Evolutionary conservation across 2,888 invertebrate genomes (phyloP), one percentile per base, ranked within the genome.

Genomic region (Adineta ricciae): DNA sequence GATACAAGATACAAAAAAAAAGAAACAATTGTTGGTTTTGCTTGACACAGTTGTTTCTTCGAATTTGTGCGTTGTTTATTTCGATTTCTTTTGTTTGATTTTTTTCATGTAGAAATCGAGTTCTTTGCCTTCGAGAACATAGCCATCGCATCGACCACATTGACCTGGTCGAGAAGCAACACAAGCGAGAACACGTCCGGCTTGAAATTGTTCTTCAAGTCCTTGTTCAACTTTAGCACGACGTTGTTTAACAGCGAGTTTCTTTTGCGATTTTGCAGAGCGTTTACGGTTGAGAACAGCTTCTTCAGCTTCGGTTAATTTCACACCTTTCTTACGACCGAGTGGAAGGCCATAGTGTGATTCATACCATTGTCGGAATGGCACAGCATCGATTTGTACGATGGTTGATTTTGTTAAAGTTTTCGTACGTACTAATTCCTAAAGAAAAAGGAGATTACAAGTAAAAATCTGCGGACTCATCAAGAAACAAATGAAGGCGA

Each of bases 331-430:
- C 93, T 97, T 99, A 88, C 97, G 94, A 87, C 96, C 98, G 88
- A 99, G 93, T 83, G 98, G 97, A 89, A 95, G 91, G 88, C 96
- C 94, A 91, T 99, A 99, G 91, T 99, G 96, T 87, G 94, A 93
- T 92, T 99, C 99, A 90, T 97, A 99, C 98, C 97, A 99, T 91
- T 97, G 97, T 91, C 98, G 94, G 93, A 97, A 98, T 86, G 99
- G 98, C 54, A 97, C 96, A 83, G 96, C 97, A 91, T 99, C 99
- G 89, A 99, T 94, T 87, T 96, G 94, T 88, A 99, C 95, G 90
- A 98, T 97, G 87, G 96, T 95, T 90, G 97, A 97, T 92, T 99
- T 99, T 88, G 99, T 98, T 91, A 99, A 93, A 73, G 99, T 99
- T 92, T 99, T 99, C 89, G 99, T 99, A 92, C 99, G 94, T 87